Conservation (phyloP, 1,140 invertebrate genomes). For the Lysiphlebus fabarum region DNA sequence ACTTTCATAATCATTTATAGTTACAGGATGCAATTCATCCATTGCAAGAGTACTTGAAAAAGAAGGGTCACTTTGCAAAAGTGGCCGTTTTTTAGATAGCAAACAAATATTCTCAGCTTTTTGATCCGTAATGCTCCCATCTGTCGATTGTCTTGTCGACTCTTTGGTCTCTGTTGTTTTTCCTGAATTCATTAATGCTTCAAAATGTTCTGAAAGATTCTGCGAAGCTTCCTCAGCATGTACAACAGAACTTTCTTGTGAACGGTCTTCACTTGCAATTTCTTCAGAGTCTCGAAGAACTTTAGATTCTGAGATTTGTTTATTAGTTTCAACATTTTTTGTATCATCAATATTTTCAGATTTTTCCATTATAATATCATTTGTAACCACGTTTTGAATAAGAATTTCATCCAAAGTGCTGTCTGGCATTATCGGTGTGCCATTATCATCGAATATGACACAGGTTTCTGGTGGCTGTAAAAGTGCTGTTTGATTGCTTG, state of each 20-base stretch:
- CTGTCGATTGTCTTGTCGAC: constrained; percentile 32
- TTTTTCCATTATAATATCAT: background rate
- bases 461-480: constrained; percentile 35
- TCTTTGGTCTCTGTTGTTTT: constrained; percentile 27
- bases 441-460: constrained; percentile 38
- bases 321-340: background rate
- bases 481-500: constrained; percentile 27
- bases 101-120: constrained; percentile 20
- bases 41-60: constrained; percentile 7
- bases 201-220: constrained; percentile 39
- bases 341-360: background rate
- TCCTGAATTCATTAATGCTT: constrained; percentile 35
- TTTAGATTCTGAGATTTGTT: background rate
- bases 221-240: constrained; percentile 29
- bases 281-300: constrained; percentile 12
- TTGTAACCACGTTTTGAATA: constrained; percentile 11
- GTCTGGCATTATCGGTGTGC: constrained; percentile 34
- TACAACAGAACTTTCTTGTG: constrained; percentile 18
- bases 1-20: constrained; percentile 37
- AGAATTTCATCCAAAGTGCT: constrained; percentile 8
- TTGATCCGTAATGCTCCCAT: constrained; percentile 33
- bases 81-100: constrained; percentile 23
- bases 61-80: constrained; percentile 32
- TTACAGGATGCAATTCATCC: constrained; percentile 27
- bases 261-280: constrained; percentile 20